Percentiles rank a stretch among this genome's conserved stretches.
Evolutionary conservation across 2,888 invertebrate genomes (phyloP).

Genomic region (Cetonia aurata): DNA sequence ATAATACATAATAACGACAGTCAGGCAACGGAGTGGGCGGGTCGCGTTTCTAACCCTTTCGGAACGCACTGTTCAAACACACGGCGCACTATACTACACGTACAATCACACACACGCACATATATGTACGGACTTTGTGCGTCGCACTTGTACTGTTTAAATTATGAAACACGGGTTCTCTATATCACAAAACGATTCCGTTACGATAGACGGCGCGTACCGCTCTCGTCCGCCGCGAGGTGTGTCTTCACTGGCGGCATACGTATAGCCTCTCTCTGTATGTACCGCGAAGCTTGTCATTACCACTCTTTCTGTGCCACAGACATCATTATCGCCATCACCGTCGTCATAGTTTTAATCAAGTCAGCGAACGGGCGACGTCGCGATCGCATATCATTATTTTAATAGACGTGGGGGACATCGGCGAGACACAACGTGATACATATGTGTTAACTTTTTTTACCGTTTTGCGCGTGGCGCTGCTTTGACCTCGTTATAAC

Average conservation of each 20-base stretch:
- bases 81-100: constrained; percentile 4
- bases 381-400: constrained; percentile 41
- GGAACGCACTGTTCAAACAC: constrained; percentile 21
- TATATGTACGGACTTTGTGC: background rate
- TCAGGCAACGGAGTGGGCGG: constrained; percentile 39
- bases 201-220: constrained; percentile 10
- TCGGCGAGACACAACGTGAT: constrained; percentile 17
- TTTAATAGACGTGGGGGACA: constrained; percentile 38
- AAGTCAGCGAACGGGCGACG: constrained; percentile 21
- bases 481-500: constrained; percentile 21
- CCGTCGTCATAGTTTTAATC: constrained; percentile 29
- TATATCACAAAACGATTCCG: constrained; percentile 35
- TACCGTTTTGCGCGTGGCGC: constrained; percentile 3
- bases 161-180: constrained; percentile 16
- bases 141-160: background rate
- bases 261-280: background rate
- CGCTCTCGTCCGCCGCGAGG: constrained; percentile 15
- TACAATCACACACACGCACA: background rate
- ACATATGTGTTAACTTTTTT: constrained; percentile 24
- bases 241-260: constrained; percentile 13
- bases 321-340: constrained; percentile 40
- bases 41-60: constrained; percentile 39
- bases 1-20: constrained; percentile 37
- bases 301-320: constrained; percentile 27
- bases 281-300: constrained; percentile 25